Evolutionary conservation across 2,888 invertebrate species (phyloP), one percentile per base, ranked within the genome.

Genomic region (Rosalia funebris): DNA sequence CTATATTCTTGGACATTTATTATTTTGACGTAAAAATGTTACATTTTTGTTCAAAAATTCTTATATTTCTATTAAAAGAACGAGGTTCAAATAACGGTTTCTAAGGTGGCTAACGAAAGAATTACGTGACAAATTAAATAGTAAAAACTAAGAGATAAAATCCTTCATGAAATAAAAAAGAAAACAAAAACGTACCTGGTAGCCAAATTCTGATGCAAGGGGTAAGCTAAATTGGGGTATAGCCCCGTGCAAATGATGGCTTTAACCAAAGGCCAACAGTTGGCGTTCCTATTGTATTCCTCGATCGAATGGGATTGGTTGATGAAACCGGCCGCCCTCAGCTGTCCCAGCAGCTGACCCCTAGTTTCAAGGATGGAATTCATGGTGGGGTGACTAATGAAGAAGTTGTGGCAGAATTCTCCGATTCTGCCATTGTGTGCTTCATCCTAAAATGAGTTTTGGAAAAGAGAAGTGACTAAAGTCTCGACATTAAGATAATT

Each of bases 261-360:
- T 77, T 97, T 97, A 0, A 98, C 90, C 54, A 97, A 88, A 9
- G 94, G 90, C 95, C 95, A 95, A 76, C 91, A 91, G 71, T 92
- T 89, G 0, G 93, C 90, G 82, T 95, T 91, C 0, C 85, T 80
- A 81, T 97, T 97, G 32, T 95, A 85, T 74, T 93, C 92, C 67
- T 90, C 84, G 61, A 93, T 89, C 73, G 91, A 91, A 2, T 85
- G 85, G 0, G 86, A 81, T 1, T 86, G 86, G 0, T 87, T 63
- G 0, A 95, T 89, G 72, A 94, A 90, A 1, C 91, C 89, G 0
- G 91, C 84, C 0, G 89, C 89, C 46, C 91, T 82, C 2, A 97
- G 82, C 74, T 96, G 92, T 0, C 92, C 92, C 20, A 95, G 82
- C 19, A 98, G 83, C 74, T 95, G 95, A 0, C 90, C 85, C 16